These are phyloP conservation scores for Emmelina monodactyla DNA, from an alignment of 2,888 invertebrate genomes.

Conservation along the genomic window DNA sequence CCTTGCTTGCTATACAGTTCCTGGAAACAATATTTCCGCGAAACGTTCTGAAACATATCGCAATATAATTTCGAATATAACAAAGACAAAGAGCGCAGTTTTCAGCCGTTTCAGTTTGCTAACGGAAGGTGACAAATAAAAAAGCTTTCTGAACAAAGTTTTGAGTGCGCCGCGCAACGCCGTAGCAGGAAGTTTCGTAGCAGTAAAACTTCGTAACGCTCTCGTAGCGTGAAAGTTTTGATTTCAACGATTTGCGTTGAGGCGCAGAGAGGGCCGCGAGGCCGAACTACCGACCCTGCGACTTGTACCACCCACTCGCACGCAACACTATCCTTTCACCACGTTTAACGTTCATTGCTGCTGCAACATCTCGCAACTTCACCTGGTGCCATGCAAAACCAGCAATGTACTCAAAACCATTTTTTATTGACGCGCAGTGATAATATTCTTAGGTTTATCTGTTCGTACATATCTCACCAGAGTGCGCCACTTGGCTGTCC, in stretches of 20 bases:
- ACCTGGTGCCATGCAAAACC: constrained; percentile 4
- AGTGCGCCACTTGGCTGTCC: constrained; percentile 60
- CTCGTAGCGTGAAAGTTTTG: constrained; percentile 67
- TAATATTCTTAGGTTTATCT: constrained; percentile 43
- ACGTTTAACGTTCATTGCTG: constrained; percentile 22
- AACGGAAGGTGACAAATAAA: constrained; percentile 62
- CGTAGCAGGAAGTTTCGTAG: constrained; percentile 67
- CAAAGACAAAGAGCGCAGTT: constrained; percentile 36
- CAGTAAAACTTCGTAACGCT: constrained; percentile 66
- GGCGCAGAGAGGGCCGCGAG: constrained; percentile 57
- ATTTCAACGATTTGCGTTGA: constrained; percentile 66
- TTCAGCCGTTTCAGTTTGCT: constrained; percentile 47
- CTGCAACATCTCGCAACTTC: background rate
- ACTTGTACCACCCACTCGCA: constrained; percentile 21
- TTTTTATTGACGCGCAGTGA: constrained; percentile 13
- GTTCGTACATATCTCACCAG: constrained; percentile 60
- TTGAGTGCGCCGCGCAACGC: constrained; percentile 58
- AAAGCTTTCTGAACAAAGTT: constrained; percentile 63
- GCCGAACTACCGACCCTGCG: constrained; percentile 49
- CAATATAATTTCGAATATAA: too few relatives aligned
- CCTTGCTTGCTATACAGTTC: too few relatives aligned
- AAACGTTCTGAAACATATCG: too few relatives aligned
- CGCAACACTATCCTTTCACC: constrained; percentile 4
- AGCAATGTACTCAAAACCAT: constrained; percentile 27
- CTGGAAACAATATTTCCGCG: too few relatives aligned